Conservation (phyloP, 2,888 invertebrate species). For the Limnephilus rhombicus region DNA sequence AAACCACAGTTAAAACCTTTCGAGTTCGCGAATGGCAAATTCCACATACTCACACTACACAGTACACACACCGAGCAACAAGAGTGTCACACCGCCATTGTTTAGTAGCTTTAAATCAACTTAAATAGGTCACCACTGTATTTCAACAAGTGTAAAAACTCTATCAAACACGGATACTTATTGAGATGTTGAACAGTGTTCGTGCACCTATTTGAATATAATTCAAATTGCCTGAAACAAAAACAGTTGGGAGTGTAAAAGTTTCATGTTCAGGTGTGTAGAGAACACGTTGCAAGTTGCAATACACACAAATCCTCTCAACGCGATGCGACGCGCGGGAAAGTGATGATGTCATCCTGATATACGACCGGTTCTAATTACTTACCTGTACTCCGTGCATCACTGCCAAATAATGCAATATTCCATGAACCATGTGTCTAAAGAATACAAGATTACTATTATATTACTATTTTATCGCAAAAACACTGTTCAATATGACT, state of each 20-base stretch:
- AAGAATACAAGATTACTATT: not conserved
- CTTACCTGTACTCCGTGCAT: not conserved
- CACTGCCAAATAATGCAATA: not conserved
- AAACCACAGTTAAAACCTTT: not conserved
- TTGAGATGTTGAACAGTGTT: not conserved
- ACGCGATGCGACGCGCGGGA: slow-evolving; percentile 2
- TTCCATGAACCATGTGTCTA: not conserved
- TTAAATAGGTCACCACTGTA: slow-evolving; percentile 42
- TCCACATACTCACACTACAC: not conserved
- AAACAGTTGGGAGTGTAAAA: not conserved
- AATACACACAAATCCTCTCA: not conserved
- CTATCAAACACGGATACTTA: slow-evolving; percentile 4
- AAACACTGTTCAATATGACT: not conserved
- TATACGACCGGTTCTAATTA: not conserved
- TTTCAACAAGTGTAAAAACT: slow-evolving; percentile 46
- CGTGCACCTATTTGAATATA: not conserved
- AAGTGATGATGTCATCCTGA: slow-evolving; percentile 37
- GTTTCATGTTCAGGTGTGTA: slow-evolving; percentile 4
- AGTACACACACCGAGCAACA: slow-evolving; percentile 3
- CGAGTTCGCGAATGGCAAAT: slow-evolving; percentile 18
- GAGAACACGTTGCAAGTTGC: slow-evolving; percentile 5
- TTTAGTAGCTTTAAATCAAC: slow-evolving; percentile 43
- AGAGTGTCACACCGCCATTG: slow-evolving; percentile 36
- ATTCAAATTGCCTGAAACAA: not conserved
- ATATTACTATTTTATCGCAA: not conserved